These are phyloP conservation scores for Ormyrus nitidulus DNA, from an alignment of 2,888 invertebrate genomes.

Conservation along the genomic window DNA sequence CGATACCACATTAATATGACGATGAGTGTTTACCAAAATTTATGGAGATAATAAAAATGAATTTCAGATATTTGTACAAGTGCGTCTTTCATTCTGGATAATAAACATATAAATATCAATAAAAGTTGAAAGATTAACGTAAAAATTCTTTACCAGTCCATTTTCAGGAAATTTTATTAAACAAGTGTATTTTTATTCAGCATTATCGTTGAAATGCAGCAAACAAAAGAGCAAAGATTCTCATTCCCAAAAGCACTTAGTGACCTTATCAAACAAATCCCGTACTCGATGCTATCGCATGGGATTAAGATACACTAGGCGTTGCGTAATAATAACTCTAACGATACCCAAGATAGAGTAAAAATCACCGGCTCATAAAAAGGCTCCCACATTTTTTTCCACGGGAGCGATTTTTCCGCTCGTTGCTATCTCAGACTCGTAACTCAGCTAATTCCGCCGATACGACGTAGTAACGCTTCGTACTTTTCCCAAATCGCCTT, in stretches of 20 bases:
- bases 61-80: no score
- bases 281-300: no score
- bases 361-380: no score
- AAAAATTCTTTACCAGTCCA: no score
- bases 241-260: no score
- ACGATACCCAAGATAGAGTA: no score
- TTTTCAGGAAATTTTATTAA: background rate
- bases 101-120: background rate
- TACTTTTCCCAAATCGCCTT: no score
- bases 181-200: background rate
- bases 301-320: no score
- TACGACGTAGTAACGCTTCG: background rate
- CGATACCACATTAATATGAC: conserved; percentile 25
- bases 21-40: background rate
- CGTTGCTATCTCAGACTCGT: background rate
- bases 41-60: background rate
- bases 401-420: background rate
- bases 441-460: no score
- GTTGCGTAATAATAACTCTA: no score
- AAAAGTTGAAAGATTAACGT: no score
- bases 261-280: no score
- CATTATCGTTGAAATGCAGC: background rate
- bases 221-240: background rate
- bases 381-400: background rate
- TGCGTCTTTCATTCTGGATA: background rate